phyloP scores from a whole-genome alignment of 2,888 invertebrate species.

The Pyrrhosoma nymphula region DNA sequence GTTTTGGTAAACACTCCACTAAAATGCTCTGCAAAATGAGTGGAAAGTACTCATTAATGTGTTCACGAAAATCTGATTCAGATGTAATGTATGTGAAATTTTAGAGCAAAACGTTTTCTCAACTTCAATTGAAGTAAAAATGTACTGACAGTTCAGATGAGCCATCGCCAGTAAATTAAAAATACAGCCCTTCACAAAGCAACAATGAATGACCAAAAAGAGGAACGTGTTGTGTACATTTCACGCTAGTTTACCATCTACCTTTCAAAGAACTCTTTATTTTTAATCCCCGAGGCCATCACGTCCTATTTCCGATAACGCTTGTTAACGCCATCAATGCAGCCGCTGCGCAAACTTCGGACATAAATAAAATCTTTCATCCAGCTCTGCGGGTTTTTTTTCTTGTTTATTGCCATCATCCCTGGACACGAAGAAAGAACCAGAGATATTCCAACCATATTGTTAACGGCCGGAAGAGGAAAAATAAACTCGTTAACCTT shows the following conservation, averaged over 20 bases:
- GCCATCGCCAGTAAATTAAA: too few species aligned
- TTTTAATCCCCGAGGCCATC: not conserved
- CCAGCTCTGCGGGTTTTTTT: not conserved
- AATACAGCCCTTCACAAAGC: too few species aligned
- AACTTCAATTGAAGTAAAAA: too few species aligned
- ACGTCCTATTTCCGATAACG: not conserved
- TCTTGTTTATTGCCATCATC: not conserved
- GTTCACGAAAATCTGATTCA: too few species aligned
- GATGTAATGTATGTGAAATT: too few species aligned
- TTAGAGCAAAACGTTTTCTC: too few species aligned
- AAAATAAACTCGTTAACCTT: constrained; percentile 4
- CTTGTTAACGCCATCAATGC: not conserved
- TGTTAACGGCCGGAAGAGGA: not conserved
- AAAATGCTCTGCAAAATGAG: too few species aligned
- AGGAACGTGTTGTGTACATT: too few species aligned
- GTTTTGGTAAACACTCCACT: too few species aligned
- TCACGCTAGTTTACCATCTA: not conserved
- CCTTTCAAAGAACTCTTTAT: not conserved
- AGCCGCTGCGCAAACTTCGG: not conserved
- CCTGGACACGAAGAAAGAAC: not conserved
- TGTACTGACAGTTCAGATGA: too few species aligned
- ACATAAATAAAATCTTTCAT: not conserved
- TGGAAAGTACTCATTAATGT: too few species aligned
- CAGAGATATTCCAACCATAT: not conserved
- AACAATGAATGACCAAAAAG: too few species aligned